Evolutionary conservation across 2,888 invertebrate species (phyloP).

Genomic region (Meiosimyza decipiens): DNA sequence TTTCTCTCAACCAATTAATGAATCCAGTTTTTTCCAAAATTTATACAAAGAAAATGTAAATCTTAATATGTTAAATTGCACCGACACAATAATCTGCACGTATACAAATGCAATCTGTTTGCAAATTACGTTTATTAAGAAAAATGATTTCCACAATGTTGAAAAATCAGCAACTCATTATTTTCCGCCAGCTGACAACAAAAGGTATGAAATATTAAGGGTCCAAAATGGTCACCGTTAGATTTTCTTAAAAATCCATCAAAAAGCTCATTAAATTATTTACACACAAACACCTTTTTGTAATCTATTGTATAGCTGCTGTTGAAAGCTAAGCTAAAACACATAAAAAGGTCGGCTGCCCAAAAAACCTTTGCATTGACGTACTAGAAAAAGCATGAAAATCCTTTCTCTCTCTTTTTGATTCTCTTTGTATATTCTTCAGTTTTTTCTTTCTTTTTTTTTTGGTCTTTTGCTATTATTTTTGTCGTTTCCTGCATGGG

Average conservation of each 20-base stretch:
- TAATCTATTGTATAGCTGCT: background rate
- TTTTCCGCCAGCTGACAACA: background rate
- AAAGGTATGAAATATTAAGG: background rate
- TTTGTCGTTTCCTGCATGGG: too few relatives aligned
- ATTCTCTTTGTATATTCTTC: background rate
- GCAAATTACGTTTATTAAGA: background rate
- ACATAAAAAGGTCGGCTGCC: too few relatives aligned
- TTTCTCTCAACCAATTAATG: too few relatives aligned
- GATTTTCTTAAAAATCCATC: conserved; percentile 15
- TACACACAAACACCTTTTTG: conserved; percentile 29
- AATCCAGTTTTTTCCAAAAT: too few relatives aligned
- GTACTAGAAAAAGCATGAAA: background rate
- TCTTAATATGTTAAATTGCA: too few relatives aligned
- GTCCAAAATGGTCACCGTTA: conserved; percentile 2
- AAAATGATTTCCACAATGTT: background rate
- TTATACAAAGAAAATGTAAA: too few relatives aligned
- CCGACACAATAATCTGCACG: background rate
- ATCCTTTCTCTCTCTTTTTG: background rate
- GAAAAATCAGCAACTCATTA: background rate
- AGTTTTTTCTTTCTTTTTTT: background rate
- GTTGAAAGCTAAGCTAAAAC: too few relatives aligned
- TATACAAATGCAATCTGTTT: background rate
- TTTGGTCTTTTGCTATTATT: background rate
- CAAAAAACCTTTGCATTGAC: too few relatives aligned
- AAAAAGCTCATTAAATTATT: conserved; percentile 28